These are phyloP conservation scores for crab-eating macaque (Macaca fascicularis) DNA, from an alignment of 2,113 vertebrate genomes.

Conservation along the genomic window DNA sequence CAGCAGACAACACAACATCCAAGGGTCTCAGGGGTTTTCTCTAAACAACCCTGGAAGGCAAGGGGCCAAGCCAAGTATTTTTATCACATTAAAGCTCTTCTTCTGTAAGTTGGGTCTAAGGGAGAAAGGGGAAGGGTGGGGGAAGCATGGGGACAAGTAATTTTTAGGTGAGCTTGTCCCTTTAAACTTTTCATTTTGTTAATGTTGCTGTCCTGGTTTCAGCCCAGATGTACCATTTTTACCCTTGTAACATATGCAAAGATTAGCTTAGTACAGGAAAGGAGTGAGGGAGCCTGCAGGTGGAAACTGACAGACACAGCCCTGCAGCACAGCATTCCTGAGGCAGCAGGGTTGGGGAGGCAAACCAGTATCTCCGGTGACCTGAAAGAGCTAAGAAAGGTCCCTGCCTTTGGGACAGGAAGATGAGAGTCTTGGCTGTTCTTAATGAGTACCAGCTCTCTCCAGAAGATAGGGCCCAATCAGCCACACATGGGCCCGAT, in stretches of 20 bases:
- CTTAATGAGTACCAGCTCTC: background rate
- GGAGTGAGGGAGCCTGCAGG: background rate
- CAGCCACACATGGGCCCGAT: background rate
- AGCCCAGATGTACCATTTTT: background rate
- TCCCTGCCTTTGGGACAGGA: background rate
- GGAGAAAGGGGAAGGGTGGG: background rate
- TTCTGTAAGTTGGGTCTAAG: background rate
- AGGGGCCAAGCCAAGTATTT: background rate
- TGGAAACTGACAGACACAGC: background rate
- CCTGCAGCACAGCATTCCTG: background rate
- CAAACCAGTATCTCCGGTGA: background rate
- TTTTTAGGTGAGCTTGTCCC: conserved; percentile 53
- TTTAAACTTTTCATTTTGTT: conserved; percentile 1
- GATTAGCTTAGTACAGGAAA: background rate
- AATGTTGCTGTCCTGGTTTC: conserved; percentile 42
- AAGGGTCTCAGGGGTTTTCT: background rate
- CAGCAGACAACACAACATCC: background rate
- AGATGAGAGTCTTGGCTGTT: background rate
- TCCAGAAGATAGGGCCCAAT: background rate
- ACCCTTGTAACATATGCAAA: background rate
- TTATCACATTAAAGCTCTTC: background rate
- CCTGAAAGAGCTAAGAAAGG: background rate
- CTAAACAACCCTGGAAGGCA: background rate
- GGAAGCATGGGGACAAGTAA: background rate
- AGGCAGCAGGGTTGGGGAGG: background rate